Percentiles rank a stretch among this genome's conserved stretches.
These are phyloP conservation scores for Mesochorus sp. DNA, from an alignment of 2,888 invertebrate genomes.

Conservation along the genomic window DNA sequence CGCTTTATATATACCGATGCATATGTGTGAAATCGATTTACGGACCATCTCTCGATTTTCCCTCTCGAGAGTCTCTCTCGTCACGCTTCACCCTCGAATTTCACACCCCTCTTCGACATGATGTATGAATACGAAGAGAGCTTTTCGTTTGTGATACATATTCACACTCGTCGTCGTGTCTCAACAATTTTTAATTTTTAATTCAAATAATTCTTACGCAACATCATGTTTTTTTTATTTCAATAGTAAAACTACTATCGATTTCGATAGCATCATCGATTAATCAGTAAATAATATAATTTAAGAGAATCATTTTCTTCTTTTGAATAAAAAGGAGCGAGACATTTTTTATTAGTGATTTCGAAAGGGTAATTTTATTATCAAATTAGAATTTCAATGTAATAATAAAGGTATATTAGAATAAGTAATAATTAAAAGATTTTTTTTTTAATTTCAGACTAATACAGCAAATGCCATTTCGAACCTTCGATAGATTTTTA, in stretches of 20 bases:
- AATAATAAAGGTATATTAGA: too few relatives aligned
- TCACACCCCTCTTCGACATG: slow-evolving; percentile 45
- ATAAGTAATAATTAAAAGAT: too few relatives aligned
- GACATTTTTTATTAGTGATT: too few relatives aligned
- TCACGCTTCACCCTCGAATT: slow-evolving; percentile 43
- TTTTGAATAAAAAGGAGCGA: too few relatives aligned
- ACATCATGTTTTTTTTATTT: background rate
- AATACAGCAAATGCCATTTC: too few relatives aligned
- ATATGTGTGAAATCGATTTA: slow-evolving; percentile 76
- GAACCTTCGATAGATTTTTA: too few relatives aligned
- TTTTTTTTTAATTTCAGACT: too few relatives aligned
- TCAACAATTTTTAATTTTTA: background rate
- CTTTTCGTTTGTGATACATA: background rate
- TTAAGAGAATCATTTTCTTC: too few relatives aligned
- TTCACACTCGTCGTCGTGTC: background rate
- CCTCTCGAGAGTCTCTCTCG: slow-evolving; percentile 37
- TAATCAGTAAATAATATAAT: too few relatives aligned
- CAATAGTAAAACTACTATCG: background rate
- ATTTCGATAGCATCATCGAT: too few relatives aligned
- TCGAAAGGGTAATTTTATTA: too few relatives aligned
- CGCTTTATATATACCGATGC: background rate
- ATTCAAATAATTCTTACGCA: background rate
- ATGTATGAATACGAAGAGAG: background rate
- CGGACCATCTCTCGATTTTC: slow-evolving; percentile 51
- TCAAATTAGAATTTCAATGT: too few relatives aligned